Evolutionary conservation across 2,888 invertebrate species (phyloP).

Genomic region (Noctua janthina): DNA sequence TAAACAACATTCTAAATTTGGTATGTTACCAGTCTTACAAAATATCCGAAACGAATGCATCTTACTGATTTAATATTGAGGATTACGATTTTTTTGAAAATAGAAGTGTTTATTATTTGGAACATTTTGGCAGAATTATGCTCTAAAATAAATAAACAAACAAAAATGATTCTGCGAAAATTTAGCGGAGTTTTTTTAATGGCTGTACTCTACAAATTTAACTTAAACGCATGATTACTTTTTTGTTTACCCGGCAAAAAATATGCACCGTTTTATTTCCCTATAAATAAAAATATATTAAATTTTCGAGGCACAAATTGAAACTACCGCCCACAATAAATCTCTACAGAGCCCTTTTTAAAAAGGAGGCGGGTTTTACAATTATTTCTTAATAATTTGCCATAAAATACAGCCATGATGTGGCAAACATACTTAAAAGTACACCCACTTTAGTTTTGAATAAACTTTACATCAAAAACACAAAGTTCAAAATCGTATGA

Average conservation of each 20-base stretch:
- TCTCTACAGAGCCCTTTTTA: slow-evolving; percentile 53
- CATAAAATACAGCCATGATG: slow-evolving; percentile 74
- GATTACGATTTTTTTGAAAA: neutral
- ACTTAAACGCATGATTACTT: neutral
- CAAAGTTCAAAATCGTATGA: slow-evolving; percentile 62
- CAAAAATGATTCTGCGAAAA: neutral
- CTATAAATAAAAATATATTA: slow-evolving; percentile 61
- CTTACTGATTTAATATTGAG: neutral
- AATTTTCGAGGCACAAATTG: slow-evolving; percentile 59
- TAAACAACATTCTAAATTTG: neutral
- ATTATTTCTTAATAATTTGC: slow-evolving; percentile 73
- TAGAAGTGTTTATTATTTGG: neutral
- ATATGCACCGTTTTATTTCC: slow-evolving; percentile 22
- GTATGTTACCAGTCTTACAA: neutral
- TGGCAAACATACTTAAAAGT: slow-evolving; percentile 64
- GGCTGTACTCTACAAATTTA: neutral
- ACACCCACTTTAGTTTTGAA: neutral
- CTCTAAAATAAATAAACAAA: neutral
- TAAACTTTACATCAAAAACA: slow-evolving; percentile 36
- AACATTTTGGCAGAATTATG: too few species aligned
- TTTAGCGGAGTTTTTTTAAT: neutral
- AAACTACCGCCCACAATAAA: slow-evolving; percentile 63
- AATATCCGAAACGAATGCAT: neutral
- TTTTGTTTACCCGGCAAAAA: slow-evolving; percentile 1
- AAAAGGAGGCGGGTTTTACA: slow-evolving; percentile 60